Percentiles rank a stretch among this genome's conserved stretches.
Evolutionary conservation across 2,797 vertebrate species (phyloP).

Genomic region (Diplodus puntazzo): DNA sequence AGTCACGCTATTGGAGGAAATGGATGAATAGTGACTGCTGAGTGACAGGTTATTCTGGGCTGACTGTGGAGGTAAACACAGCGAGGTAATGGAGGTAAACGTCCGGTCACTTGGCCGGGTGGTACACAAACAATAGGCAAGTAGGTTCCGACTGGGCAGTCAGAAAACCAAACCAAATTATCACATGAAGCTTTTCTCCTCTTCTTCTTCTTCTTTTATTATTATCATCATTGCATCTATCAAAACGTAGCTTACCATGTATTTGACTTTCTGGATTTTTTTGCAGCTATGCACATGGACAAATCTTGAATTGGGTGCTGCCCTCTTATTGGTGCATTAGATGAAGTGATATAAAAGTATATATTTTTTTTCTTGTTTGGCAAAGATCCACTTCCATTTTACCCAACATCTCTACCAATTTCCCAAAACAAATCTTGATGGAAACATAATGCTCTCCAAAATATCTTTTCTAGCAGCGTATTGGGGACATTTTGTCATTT

Average conservation of each 20-base stretch:
- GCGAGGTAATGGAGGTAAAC: slow-evolving; percentile 79
- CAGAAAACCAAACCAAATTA: not conserved
- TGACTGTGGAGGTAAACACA: slow-evolving; percentile 73
- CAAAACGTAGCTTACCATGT: not conserved
- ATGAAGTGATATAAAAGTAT: too few relatives aligned
- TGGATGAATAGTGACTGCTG: slow-evolving; percentile 74
- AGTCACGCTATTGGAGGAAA: slow-evolving; percentile 85
- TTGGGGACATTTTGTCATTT: not conserved
- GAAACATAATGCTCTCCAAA: not conserved
- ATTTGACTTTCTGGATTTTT: not conserved
- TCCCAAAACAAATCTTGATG: not conserved
- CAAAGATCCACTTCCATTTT: not conserved
- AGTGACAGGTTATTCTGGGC: slow-evolving; percentile 84
- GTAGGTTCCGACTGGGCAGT: slow-evolving; percentile 29
- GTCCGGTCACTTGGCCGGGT: slow-evolving; percentile 58
- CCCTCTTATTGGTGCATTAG: not conserved
- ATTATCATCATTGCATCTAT: not conserved
- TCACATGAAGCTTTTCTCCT: not conserved
- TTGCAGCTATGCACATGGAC: not conserved
- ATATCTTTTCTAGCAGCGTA: not conserved
- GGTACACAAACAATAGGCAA: slow-evolving; percentile 69
- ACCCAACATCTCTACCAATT: not conserved
- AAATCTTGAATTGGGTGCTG: not conserved
- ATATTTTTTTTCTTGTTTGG: not conserved
- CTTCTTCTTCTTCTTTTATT: not conserved